Percentiles rank a stretch among this genome's conserved stretches.
phyloP scores from a whole-genome alignment of 2,888 invertebrate species.

The Eustalomyia histrio region DNA sequence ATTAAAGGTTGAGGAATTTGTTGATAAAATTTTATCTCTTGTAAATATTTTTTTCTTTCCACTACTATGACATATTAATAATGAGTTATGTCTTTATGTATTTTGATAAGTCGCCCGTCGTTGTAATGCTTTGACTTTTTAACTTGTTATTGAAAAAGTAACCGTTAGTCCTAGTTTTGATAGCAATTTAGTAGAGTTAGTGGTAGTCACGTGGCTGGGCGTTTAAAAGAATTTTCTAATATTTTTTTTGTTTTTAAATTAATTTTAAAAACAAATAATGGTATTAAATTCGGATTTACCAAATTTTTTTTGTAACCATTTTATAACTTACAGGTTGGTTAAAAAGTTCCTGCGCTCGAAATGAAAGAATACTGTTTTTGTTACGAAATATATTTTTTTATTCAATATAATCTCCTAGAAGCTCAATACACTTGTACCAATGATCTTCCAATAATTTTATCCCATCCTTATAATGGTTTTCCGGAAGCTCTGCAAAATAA shows the following conservation, averaged over 20 bases:
- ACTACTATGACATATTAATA: slow-evolving; percentile 75
- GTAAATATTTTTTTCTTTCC: slow-evolving; percentile 65
- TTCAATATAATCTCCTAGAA: too few relatives aligned
- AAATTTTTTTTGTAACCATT: too few relatives aligned
- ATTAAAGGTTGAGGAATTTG: slow-evolving; percentile 61
- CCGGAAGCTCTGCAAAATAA: too few relatives aligned
- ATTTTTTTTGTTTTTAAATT: slow-evolving; percentile 45
- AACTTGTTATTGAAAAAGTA: slow-evolving; percentile 23
- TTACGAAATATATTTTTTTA: too few relatives aligned
- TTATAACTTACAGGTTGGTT: too few relatives aligned
- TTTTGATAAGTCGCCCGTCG: slow-evolving; percentile 42
- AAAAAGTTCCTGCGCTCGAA: too few relatives aligned
- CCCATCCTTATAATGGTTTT: too few relatives aligned
- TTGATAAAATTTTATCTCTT: slow-evolving; percentile 75
- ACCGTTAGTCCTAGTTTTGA: slow-evolving; percentile 7
- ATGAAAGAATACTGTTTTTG: too few relatives aligned
- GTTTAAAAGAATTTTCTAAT: slow-evolving; percentile 60
- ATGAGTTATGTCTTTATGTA: slow-evolving; percentile 64
- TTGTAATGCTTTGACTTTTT: slow-evolving; percentile 41
- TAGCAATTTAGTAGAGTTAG: slow-evolving; percentile 53
- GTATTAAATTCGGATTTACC: too few relatives aligned
- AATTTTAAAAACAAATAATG: slow-evolving; percentile 3
- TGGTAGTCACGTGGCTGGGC: slow-evolving; percentile 55
- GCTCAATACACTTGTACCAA: too few relatives aligned
- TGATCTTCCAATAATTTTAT: too few relatives aligned